phyloP scores from a whole-genome alignment of 2,797 vertebrate genomes.

The Allochrocebus solatus region DNA sequence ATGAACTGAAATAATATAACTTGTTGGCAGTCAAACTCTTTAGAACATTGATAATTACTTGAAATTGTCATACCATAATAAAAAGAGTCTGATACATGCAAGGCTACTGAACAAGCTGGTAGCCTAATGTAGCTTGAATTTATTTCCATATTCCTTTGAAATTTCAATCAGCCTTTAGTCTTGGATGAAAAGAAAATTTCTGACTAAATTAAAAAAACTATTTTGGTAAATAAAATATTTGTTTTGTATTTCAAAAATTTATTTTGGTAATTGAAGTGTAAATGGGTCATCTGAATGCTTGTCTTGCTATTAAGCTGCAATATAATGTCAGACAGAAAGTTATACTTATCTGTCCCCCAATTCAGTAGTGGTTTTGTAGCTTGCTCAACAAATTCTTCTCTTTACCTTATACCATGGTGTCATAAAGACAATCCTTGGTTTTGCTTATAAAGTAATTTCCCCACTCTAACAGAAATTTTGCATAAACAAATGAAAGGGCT shows the following conservation, averaged over 20 bases:
- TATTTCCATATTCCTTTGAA: conserved; percentile 30
- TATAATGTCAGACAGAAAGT: neutral
- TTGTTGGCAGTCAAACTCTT: neutral
- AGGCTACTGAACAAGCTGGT: neutral
- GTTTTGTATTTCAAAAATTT: neutral
- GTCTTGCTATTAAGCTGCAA: neutral
- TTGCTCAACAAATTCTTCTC: neutral
- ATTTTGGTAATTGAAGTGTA: neutral
- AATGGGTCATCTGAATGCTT: neutral
- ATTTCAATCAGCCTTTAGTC: neutral
- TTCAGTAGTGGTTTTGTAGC: neutral
- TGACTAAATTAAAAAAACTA: neutral
- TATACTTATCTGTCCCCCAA: neutral
- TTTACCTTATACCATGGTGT: neutral
- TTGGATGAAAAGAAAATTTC: conserved; percentile 29
- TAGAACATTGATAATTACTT: neutral
- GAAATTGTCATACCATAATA: neutral
- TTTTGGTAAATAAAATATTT: neutral
- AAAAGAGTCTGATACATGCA: neutral
- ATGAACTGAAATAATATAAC: neutral
- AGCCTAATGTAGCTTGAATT: neutral
- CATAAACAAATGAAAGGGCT: neutral
- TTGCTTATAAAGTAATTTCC: neutral
- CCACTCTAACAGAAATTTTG: neutral
- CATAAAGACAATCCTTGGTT: neutral